Percentiles rank a stretch among this genome's conserved stretches.
Evolutionary conservation across 2,888 invertebrate genomes (phyloP).

Genomic region (Acanthacorydalis orientalis): DNA sequence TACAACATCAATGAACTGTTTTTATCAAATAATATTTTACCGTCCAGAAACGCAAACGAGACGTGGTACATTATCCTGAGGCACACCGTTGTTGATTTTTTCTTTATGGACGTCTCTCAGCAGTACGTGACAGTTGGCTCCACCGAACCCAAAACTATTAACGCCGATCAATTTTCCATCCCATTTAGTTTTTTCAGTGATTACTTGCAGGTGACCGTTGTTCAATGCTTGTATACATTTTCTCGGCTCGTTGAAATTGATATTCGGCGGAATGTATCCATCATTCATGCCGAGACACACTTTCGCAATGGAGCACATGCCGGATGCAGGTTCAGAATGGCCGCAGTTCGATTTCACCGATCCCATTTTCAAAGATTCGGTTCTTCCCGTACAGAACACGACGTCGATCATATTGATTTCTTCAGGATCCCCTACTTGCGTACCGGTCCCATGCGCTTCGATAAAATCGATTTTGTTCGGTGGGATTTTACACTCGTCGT

Average conservation of each 20-base stretch:
- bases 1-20: background rate
- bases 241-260: slow-evolving; percentile 45
- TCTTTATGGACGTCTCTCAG: slow-evolving; percentile 39
- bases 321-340: slow-evolving; percentile 76
- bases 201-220: slow-evolving; percentile 48
- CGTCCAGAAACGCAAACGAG: slow-evolving; percentile 56
- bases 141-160: slow-evolving; percentile 90
- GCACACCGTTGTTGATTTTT: slow-evolving; percentile 43
- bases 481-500: slow-evolving; percentile 49
- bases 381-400: slow-evolving; percentile 58
- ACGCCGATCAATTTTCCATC: slow-evolving; percentile 61
- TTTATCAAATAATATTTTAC: background rate
- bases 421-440: slow-evolving; percentile 78
- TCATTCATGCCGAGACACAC: slow-evolving; percentile 55
- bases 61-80: slow-evolving; percentile 50
- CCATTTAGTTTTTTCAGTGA: slow-evolving; percentile 54
- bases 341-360: slow-evolving; percentile 91
- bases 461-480: slow-evolving; percentile 57
- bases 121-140: slow-evolving; percentile 63
- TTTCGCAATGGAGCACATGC: slow-evolving; percentile 69
- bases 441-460: slow-evolving; percentile 78
- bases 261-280: slow-evolving; percentile 68
- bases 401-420: slow-evolving; percentile 72
- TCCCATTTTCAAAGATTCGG: slow-evolving; percentile 63
- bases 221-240: slow-evolving; percentile 40